Base-by-base conservation (phyloP, 1,140 invertebrate species). In the Acromyrmex heyeri region DNA sequence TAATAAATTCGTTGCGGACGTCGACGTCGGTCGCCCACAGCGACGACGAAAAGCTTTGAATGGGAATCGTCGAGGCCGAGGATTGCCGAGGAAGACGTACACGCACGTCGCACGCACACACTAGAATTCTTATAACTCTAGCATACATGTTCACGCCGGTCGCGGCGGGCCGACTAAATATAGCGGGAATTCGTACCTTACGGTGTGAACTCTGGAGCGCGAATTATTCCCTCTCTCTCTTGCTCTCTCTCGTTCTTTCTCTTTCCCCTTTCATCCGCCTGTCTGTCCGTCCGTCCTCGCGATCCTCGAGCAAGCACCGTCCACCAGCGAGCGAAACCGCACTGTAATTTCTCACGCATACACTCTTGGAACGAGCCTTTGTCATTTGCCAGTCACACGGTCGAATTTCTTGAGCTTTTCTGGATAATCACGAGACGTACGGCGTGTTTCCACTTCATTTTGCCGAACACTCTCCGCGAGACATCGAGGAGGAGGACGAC, bases 371-470 rank as follows among this genome's bases (percentile, higher is more conserved):
- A 38, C 57, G 27, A 69, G 77, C 18, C 27, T 88, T 79, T n/a
- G 86, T 90, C 78, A 86, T 48, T 73, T 48, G 69, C 79, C 69
- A 18, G 79, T 73, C 55, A 62, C 53, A 50, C 67, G 53, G 4
- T 24, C 3, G 61, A 59, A 8, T 69, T 85, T 73, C 86, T 86
- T 55, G 81, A 86, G 53, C 64, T 85, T 90, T 88, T 57, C 81
- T 70, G 70, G 61, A 78, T 89, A 73, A 88, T 90, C 87, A 72
- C 83, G 78, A 85, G 86, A 34, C 7, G 24, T 79, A 64, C 91
- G 86, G 86, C 91, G 50, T 90, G 86, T 91, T 94, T 95, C 89
- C 93, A 93, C 90, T 91, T 94, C 92, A 94, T 93, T 94, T 95
- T 94, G 91, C 76, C 86, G 91, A 91, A 92, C 92, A 92, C 93